Conservation (phyloP, 2,113 vertebrate genomes). For the Alligator mississippiensis region DNA sequence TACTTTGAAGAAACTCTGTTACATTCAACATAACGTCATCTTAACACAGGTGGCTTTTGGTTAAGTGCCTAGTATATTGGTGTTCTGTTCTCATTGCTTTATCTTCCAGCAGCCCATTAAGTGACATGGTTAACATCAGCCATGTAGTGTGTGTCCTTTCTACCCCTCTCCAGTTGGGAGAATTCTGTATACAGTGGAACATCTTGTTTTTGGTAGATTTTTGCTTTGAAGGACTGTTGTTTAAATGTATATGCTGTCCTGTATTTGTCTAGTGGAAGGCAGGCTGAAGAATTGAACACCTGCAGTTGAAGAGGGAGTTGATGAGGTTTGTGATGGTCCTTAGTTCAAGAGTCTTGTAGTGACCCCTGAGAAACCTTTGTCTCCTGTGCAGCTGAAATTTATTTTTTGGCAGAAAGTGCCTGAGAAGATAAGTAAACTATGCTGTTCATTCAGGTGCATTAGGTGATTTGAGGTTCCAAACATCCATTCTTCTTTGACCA, state of each 20-base stretch:
- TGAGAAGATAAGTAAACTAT: background rate
- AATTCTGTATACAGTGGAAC: rapidly evolving
- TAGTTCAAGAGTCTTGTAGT: background rate
- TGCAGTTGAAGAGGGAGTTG: background rate
- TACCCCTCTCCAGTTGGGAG: background rate
- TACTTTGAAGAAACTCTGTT: background rate
- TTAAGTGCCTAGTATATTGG: background rate
- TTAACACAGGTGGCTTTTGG: background rate
- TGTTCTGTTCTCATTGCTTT: background rate
- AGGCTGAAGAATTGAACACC: background rate
- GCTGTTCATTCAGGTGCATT: background rate
- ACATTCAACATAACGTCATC: background rate
- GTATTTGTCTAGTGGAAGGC: background rate
- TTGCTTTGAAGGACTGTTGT: background rate
- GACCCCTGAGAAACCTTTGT: background rate
- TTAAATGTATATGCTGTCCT: background rate
- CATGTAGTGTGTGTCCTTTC: background rate
- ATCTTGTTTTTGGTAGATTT: background rate
- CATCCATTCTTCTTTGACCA: background rate
- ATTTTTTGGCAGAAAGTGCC: background rate
- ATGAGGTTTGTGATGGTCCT: background rate
- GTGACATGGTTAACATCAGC: background rate
- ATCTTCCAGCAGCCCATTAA: background rate
- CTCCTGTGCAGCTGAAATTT: background rate
- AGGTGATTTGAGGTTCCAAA: background rate